Evolutionary conservation across 30 jellyfish, hydroid and myxozoan species (phyloP).

Genomic region (Aurelia aurita): DNA sequence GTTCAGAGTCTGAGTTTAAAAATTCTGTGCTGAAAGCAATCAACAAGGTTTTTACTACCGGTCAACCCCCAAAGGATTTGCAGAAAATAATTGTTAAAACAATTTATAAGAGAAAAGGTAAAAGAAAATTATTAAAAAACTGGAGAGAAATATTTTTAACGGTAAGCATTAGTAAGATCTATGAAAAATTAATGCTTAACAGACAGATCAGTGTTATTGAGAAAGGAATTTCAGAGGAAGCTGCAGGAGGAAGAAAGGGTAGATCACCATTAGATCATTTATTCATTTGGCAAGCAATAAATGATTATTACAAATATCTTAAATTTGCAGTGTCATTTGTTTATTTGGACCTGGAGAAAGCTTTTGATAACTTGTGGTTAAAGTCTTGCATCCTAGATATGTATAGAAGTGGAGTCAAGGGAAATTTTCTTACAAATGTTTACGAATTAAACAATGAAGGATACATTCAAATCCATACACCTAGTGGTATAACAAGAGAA

Average conservation of each 20-base stretch:
- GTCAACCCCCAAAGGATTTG: slow-evolving; percentile 35
- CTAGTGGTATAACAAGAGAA: too few species aligned
- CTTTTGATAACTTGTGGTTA: slow-evolving; percentile 15
- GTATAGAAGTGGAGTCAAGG: too few species aligned
- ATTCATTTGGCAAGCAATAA: slow-evolving; percentile 20
- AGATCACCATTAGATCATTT: slow-evolving; percentile 28
- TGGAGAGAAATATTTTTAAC: slow-evolving; percentile 48
- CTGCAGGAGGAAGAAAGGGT: slow-evolving; percentile 30
- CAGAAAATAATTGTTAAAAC: slow-evolving; percentile 25
- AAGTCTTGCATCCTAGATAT: background rate
- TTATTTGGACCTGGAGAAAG: background rate
- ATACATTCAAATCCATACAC: too few species aligned
- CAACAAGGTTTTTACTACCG: too few species aligned
- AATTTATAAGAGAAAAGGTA: slow-evolving; percentile 44
- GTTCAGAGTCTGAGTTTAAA: slow-evolving; percentile 33
- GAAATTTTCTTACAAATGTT: too few species aligned
- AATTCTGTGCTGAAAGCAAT: too few species aligned
- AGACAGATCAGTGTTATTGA: slow-evolving; percentile 12
- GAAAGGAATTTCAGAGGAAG: slow-evolving; percentile 18
- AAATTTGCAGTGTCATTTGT: background rate
- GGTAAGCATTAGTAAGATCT: too few species aligned
- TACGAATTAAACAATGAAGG: too few species aligned
- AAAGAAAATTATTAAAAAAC: slow-evolving; percentile 32
- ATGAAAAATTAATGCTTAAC: too few species aligned
- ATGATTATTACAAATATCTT: too few species aligned